Conservation (phyloP, 2,113 vertebrate species). For the Columba livia region DNA sequence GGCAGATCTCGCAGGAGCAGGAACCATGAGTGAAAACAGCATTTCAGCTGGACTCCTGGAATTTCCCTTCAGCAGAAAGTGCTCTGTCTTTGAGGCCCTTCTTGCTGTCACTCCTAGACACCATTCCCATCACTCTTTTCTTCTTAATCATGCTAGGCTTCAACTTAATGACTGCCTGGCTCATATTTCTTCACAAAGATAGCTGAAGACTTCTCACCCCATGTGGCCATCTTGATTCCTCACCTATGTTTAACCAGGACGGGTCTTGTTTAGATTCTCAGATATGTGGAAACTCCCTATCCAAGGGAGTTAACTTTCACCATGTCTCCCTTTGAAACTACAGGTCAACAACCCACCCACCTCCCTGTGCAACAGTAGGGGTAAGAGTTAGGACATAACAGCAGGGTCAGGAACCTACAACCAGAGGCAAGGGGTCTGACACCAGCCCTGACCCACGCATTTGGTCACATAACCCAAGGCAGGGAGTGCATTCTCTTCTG, state of each 20-base stretch:
- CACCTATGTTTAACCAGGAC: not conserved
- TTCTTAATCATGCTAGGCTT: not conserved
- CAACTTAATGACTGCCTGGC: not conserved
- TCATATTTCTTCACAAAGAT: not conserved
- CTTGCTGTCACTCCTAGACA: not conserved
- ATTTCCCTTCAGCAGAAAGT: not conserved
- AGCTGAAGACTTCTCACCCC: not conserved
- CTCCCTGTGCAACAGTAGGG: fast-evolving
- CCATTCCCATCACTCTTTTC: not conserved
- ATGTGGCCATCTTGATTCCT: not conserved
- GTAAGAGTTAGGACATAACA: not conserved
- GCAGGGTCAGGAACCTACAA: too few species aligned
- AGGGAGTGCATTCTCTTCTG: not conserved
- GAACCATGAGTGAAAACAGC: not conserved
- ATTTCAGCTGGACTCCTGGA: not conserved
- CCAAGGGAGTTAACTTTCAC: not conserved
- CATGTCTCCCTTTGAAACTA: not conserved
- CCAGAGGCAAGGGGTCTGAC: not conserved
- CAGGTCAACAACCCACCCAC: not conserved
- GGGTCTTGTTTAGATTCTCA: not conserved
- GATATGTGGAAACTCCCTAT: not conserved
- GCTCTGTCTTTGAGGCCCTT: not conserved
- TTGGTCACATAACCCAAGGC: not conserved
- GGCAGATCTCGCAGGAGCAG: not conserved
- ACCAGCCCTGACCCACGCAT: not conserved